Evolutionary conservation across 1,140 invertebrate species (phyloP).

Genomic region (Laupala kohalensis): DNA sequence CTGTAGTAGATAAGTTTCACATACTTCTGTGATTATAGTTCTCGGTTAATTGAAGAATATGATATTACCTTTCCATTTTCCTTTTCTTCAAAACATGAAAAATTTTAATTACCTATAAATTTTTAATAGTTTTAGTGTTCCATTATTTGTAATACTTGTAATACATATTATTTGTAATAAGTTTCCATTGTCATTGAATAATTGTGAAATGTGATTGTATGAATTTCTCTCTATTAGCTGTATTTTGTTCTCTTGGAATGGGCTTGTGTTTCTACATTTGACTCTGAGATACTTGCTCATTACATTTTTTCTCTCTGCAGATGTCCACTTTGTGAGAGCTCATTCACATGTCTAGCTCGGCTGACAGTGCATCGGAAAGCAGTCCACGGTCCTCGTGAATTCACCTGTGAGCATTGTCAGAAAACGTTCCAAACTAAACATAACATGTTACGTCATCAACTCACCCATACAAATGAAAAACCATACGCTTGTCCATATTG

Average conservation of each 20-base stretch:
- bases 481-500: slow-evolving; percentile 20
- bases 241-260: no score
- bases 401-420: slow-evolving; percentile 14
- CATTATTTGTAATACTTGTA: background rate
- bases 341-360: slow-evolving; percentile 10
- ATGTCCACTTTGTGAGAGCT: slow-evolving; percentile 10
- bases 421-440: slow-evolving; percentile 18
- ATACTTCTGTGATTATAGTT: no score
- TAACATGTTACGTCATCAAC: slow-evolving; percentile 25
- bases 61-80: background rate
- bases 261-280: no score
- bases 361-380: slow-evolving; percentile 11
- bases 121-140: background rate
- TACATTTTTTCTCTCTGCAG: slow-evolving; percentile 1
- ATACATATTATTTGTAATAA: no score
- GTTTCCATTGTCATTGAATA: no score
- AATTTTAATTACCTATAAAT: background rate
- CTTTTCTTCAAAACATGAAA: background rate
- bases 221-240: no score
- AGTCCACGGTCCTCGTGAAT: slow-evolving; percentile 13
- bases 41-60: no score
- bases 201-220: no score
- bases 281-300: no score
- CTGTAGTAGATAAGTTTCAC: no score
- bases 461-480: slow-evolving; percentile 27